Evolutionary conservation across 1,140 invertebrate species (phyloP).

Genomic region (Drosophila chauvacae): DNA sequence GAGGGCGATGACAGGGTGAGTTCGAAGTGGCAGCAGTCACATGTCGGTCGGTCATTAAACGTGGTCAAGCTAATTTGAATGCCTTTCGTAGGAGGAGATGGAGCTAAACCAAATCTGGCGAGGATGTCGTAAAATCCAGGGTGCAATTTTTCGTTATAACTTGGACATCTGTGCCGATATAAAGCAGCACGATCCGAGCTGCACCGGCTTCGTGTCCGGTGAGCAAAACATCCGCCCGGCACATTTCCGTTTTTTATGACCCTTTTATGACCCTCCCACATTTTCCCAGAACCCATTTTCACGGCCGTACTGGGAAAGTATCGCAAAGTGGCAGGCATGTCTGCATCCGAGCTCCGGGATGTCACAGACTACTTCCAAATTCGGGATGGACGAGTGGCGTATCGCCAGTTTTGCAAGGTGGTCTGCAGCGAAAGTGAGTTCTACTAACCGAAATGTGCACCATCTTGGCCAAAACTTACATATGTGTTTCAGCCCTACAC

Average conservation of each 20-base stretch:
- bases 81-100: conserved; percentile 57
- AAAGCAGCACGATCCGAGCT: conserved; percentile 87
- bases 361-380: conserved; percentile 90
- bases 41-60: conserved; percentile 26
- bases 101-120: conserved; percentile 87
- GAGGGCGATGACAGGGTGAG: conserved; percentile 77
- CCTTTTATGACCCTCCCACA: conserved; percentile 43
- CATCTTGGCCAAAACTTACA: not conserved
- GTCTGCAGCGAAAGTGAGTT: conserved; percentile 87
- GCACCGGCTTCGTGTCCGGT: conserved; percentile 89
- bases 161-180: conserved; percentile 89
- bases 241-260: conserved; percentile 37
- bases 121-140: conserved; percentile 90
- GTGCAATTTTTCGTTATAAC: conserved; percentile 88
- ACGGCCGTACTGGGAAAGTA: conserved; percentile 88
- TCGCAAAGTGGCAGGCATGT: conserved; percentile 87
- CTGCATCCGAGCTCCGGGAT: conserved; percentile 88
- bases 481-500: conserved; percentile 51
- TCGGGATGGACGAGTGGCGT: conserved; percentile 89
- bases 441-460: not conserved
- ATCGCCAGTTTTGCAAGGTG: conserved; percentile 89
- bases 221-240: conserved; percentile 36
- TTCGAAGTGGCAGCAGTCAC: not conserved
- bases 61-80: conserved; percentile 46
- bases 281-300: conserved; percentile 88